phyloP scores from a whole-genome alignment of 2,797 vertebrate genomes.

The Neopelma chrysocephalum region DNA sequence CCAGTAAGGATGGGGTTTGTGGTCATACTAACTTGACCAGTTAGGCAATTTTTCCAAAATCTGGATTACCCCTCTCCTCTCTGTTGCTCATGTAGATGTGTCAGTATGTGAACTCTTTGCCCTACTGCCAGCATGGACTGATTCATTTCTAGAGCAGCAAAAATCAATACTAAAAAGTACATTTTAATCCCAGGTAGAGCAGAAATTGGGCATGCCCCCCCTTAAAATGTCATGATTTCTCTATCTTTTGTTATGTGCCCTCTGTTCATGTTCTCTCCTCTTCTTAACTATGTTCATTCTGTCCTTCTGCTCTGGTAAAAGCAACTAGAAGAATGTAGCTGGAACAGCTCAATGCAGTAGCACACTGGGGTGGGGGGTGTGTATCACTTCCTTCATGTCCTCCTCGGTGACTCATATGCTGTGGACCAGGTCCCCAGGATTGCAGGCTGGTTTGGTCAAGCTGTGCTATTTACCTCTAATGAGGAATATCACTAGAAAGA shows the following conservation, averaged over 20 bases:
- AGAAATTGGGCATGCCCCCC: background rate
- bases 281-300: background rate
- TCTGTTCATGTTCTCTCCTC: background rate
- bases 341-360: background rate
- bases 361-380: fast-evolving
- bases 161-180: background rate
- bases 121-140: background rate
- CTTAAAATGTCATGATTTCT: background rate
- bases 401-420: background rate
- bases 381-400: fast-evolving
- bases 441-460: background rate
- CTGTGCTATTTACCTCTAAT: background rate
- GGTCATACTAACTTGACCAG: background rate
- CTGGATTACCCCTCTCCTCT: background rate
- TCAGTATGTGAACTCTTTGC: background rate
- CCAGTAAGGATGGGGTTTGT: background rate
- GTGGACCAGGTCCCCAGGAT: background rate
- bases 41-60: background rate
- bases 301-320: background rate
- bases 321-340: background rate
- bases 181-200: background rate
- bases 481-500: background rate
- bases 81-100: background rate
- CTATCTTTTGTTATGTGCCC: background rate
- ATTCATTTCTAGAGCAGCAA: background rate